Base-by-base conservation (phyloP, 1,140 invertebrate genomes). In the Zaprionus gabonicus region DNA sequence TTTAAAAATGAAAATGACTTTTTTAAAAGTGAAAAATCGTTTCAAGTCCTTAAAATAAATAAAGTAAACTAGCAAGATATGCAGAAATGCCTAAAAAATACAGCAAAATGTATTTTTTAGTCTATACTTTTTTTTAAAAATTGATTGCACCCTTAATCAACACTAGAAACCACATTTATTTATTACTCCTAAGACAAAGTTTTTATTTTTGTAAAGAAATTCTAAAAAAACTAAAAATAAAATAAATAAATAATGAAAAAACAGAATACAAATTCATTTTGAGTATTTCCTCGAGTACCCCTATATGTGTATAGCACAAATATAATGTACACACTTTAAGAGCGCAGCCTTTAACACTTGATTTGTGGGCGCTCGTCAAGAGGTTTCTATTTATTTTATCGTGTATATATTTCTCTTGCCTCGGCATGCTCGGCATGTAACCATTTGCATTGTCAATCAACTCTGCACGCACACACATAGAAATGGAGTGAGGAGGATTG, bases 371-470 rank as follows among this genome's bases (percentile, higher is more conserved):
- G 10, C 23, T 10, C 23, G 46, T 51, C 46, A 51, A 51, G 20
- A 51, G 46, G 46, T 12, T 51, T 13, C 23, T 25, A 51, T 51
- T 51, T 51, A 51, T 51, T 13, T 51, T 13, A 51, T 51, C 3
- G 41, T 46, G 41, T n/a, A 20, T 46, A n/a, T 46, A 46, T 46
- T 13, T 51, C 13, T 51, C 20, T 13, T 51, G 10, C 1, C 46
- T 51, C 46, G 31, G 56, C 31, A 74, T 74, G 65, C 51, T 46
- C 27, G 17, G 57, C 71, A 31, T 69, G 67, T 70, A 51, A 56
- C 51, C 72, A 75, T 75, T 75, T 75, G 72, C 72, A 75, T 75
- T 75, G 72, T 75, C 72, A 75, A 75, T 75, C 72, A 75, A 63
- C 58, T 75, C 51, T 41, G 23, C 31, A 60, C 36, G 10, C 44